A percentile compares a stretch with the other conserved stretches of the same genome.
These are phyloP conservation scores for Apis cerana DNA, from an alignment of 1,140 invertebrate genomes.

Conservation along the genomic window DNA sequence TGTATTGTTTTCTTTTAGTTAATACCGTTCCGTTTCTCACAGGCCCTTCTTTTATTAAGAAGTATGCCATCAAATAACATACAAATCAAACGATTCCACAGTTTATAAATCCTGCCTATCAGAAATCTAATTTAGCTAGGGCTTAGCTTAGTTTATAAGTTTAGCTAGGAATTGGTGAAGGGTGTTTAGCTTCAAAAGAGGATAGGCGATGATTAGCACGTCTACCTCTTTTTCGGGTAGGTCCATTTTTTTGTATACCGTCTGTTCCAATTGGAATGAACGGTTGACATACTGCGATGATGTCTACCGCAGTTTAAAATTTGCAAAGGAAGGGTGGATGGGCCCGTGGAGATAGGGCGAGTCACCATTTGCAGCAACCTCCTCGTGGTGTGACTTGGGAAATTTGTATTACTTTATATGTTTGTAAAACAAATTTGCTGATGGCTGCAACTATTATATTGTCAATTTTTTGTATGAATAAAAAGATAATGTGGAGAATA, in stretches of 20 bases:
- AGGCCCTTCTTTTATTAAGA: not conserved
- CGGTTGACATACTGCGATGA: not conserved
- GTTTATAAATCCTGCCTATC: not conserved
- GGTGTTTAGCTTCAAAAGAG: not conserved
- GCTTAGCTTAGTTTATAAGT: too few species aligned
- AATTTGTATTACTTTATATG: slow-evolving; percentile 2
- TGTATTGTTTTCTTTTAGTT: not conserved
- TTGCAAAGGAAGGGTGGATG: slow-evolving; percentile 17
- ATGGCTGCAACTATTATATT: slow-evolving; percentile 15
- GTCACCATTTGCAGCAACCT: slow-evolving; percentile 47
- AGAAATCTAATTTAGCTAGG: not conserved
- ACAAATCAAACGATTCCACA: not conserved
- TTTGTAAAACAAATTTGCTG: slow-evolving; percentile 9
- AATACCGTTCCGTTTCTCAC: not conserved
- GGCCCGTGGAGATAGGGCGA: not conserved
- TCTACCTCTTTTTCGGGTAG: slow-evolving; percentile 21
- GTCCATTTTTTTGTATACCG: not conserved
- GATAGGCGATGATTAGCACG: slow-evolving; percentile 11
- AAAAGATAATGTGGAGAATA: not conserved
- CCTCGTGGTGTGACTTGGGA: slow-evolving; percentile 50
- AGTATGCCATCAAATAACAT: not conserved
- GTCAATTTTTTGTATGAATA: not conserved
- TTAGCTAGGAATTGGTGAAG: not conserved
- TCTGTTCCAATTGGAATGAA: not conserved
- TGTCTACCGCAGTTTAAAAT: not conserved